phyloP scores from a whole-genome alignment of 2,888 invertebrate species.

The Tineola bisselliella region DNA sequence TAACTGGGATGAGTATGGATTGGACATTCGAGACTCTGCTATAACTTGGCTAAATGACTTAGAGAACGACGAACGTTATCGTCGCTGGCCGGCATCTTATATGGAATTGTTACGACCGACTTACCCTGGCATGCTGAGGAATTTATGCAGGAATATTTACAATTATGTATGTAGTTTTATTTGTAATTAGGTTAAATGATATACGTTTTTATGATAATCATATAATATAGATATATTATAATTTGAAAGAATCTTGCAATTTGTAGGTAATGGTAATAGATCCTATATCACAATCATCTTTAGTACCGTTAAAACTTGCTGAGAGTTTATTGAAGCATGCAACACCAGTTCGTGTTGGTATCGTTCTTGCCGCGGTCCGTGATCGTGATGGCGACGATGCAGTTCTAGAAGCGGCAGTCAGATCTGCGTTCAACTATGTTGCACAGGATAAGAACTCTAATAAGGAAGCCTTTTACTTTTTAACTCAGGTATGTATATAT shows the following conservation, averaged over 20 bases:
- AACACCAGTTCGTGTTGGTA: conserved; percentile 89
- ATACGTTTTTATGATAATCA: neutral
- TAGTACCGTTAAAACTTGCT: conserved; percentile 82
- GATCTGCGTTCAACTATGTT: conserved; percentile 91
- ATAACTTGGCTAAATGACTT: conserved; percentile 96
- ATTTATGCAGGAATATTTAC: conserved; percentile 85
- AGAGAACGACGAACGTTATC: conserved; percentile 88
- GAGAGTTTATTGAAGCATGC: conserved; percentile 92
- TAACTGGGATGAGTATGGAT: conserved; percentile 81
- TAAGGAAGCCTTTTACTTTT: conserved; percentile 81
- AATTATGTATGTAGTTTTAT: conserved; percentile 71
- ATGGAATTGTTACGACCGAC: conserved; percentile 95
- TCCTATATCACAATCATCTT: conserved; percentile 75
- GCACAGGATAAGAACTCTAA: conserved; percentile 77
- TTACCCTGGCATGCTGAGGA: conserved; percentile 96
- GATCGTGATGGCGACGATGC: conserved; percentile 63
- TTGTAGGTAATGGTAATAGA: conserved; percentile 84
- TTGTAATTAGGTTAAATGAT: neutral
- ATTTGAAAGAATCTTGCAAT: neutral
- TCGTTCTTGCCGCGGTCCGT: conserved; percentile 78
- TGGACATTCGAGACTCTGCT: conserved; percentile 93
- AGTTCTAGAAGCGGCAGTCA: conserved; percentile 82
- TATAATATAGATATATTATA: too few relatives aligned
- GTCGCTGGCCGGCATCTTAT: conserved; percentile 87
- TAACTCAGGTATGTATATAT: conserved; percentile 74